phyloP scores from a whole-genome alignment of 2,888 invertebrate genomes.

The Homarus gammarus region DNA sequence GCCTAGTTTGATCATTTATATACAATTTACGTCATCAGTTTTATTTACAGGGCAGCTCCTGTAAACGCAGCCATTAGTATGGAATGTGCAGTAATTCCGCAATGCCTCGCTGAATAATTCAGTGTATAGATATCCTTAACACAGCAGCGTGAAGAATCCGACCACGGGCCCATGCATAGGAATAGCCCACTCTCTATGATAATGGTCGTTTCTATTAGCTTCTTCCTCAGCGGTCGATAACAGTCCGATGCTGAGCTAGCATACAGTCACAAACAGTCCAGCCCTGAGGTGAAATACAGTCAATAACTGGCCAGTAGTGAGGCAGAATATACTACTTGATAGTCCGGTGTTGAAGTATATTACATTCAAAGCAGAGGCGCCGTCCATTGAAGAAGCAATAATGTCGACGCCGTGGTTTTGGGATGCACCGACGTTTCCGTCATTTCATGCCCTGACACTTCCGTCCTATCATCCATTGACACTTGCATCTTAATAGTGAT shows the following conservation, averaged over 20 bases:
- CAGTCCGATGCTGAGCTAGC: background rate
- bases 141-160: conserved; percentile 37
- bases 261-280: background rate
- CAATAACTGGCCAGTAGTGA: background rate
- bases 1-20: conserved; percentile 10
- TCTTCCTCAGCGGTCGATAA: background rate
- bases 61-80: conserved; percentile 32
- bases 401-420: background rate
- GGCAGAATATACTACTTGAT: background rate
- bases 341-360: background rate
- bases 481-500: too few species aligned
- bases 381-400: background rate
- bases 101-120: conserved; percentile 33
- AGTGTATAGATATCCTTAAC: conserved; percentile 34
- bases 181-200: conserved; percentile 19
- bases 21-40: background rate
- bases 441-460: background rate
- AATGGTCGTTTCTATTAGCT: conserved; percentile 12
- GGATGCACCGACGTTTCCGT: background rate
- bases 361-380: background rate
- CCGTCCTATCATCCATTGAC: too few species aligned
- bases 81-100: conserved; percentile 39
- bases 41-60: conserved; percentile 8
- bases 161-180: conserved; percentile 33
- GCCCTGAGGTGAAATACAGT: background rate